Evolutionary conservation across 2,113 vertebrate genomes (phyloP), one percentile per base, ranked within the genome.

Genomic region (Zosterops japonicus): DNA sequence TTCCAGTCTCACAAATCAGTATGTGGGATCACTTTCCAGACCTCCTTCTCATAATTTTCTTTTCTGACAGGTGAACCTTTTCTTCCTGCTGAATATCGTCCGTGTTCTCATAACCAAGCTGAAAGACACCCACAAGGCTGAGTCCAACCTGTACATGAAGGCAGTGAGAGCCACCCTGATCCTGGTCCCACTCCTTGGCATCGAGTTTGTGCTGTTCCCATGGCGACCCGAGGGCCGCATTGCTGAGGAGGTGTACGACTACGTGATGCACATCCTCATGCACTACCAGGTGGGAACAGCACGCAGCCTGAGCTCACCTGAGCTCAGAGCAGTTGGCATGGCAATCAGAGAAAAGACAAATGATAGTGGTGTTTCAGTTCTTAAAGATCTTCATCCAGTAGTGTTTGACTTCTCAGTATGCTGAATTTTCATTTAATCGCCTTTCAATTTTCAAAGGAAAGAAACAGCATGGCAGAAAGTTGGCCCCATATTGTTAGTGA

Each of bases 101-200:
- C 99, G 99, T 23, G 99, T 99, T 56, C 99, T 99, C 79, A 99
- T 99, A 96, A 99, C 99, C 76, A 99, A 99, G 91, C 97, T 99
- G 92, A 99, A 99, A 82, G 99, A 99, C 76, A 99, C 99, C 8
- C 99, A 99, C 95, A 99, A 99, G 80, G 99, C 99, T 0, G 99
- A 99, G 95, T 99, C 99, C 29, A 99, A 99, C 81, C 98, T 99
- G 28, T 99, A 99, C 97, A 99, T 99, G 99, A 99, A 99, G 89
- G 99, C 99, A 0, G 99, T 99, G 69, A 98, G 99, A 75, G 99
- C 99, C 22, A 99, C 99, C 0, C 98, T 99, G 57, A 99, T 99
- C 70, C 97, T 99, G 49, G 99, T 99, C 4, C 99, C 99, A 0
- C 98, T 99, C 0, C 98, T 99, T 20, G 99, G 99, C 72, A 99